A percentile compares a stretch with the other conserved stretches of the same genome.
phyloP scores from a whole-genome alignment of 2,797 vertebrate genomes.

The Parauchenoglanis punctatus region DNA sequence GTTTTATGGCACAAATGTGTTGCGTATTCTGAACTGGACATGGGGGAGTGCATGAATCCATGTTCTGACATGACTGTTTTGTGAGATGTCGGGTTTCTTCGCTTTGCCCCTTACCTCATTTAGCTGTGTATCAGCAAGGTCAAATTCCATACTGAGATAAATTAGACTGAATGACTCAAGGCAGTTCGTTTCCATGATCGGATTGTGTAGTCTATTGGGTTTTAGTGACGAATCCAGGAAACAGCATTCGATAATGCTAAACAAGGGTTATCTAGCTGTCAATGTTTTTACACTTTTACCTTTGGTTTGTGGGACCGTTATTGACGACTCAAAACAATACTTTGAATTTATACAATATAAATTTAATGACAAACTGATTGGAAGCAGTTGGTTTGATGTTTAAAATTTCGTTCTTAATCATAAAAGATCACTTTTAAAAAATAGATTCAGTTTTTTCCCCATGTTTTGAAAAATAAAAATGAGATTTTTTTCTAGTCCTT shows the following conservation, averaged over 20 bases:
- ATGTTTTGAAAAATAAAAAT: too few relatives aligned
- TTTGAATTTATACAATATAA: too few relatives aligned
- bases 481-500: too few relatives aligned
- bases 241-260: background rate
- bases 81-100: background rate
- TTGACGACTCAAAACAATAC: background rate
- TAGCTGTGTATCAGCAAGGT: background rate
- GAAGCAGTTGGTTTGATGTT: too few relatives aligned
- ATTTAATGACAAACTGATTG: too few relatives aligned
- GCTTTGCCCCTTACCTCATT: background rate
- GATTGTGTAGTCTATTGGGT: too few relatives aligned
- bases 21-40: background rate
- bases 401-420: too few relatives aligned
- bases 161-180: background rate
- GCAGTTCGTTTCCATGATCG: background rate
- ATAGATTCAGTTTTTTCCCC: too few relatives aligned
- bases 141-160: constrained; percentile 1
- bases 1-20: background rate
- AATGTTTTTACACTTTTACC: background rate
- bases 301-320: background rate
- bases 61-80: background rate
- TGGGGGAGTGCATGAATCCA: background rate
- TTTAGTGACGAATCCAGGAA: background rate
- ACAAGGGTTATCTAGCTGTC: background rate
- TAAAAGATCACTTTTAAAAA: too few relatives aligned